phyloP scores from a whole-genome alignment of 2,113 vertebrate genomes.

The Mesitornis unicolor region DNA sequence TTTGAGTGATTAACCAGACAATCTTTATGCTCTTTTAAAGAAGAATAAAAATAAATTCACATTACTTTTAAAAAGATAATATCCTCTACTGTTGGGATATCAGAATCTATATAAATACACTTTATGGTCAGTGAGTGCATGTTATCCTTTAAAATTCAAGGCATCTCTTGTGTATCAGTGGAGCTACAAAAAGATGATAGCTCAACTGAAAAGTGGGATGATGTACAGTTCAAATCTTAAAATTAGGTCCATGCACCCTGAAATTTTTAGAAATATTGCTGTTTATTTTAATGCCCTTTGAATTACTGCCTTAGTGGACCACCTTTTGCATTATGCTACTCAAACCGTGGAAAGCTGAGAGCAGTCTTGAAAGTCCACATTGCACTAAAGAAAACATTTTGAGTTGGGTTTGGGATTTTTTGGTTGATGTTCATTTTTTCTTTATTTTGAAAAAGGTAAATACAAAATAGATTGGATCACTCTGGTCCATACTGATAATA shows the following conservation, averaged over 20 bases:
- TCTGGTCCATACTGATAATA: background rate
- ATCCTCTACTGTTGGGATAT: background rate
- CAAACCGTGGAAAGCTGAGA: background rate
- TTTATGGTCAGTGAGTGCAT: background rate
- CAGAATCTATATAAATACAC: background rate
- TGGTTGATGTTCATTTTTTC: background rate
- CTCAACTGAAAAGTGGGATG: background rate
- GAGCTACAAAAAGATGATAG: background rate
- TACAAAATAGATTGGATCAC: background rate
- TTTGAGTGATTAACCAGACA: conserved; percentile 32
- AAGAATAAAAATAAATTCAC: conserved; percentile 11
- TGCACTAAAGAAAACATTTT: background rate
- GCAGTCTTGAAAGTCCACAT: background rate
- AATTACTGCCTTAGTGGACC: background rate
- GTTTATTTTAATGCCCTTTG: background rate
- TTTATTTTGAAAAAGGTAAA: background rate
- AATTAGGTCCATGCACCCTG: background rate
- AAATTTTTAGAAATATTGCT: background rate
- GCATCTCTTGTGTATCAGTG: background rate
- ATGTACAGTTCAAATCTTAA: background rate
- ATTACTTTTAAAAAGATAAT: background rate
- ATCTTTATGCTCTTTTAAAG: background rate
- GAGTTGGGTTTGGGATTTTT: background rate
- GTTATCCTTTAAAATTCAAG: background rate
- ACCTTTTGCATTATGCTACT: background rate